A percentile compares a stretch with the other conserved stretches of the same genome.
Evolutionary conservation across 2,797 vertebrate genomes (phyloP).

Genomic region (Cercopithecus hamlyni): DNA sequence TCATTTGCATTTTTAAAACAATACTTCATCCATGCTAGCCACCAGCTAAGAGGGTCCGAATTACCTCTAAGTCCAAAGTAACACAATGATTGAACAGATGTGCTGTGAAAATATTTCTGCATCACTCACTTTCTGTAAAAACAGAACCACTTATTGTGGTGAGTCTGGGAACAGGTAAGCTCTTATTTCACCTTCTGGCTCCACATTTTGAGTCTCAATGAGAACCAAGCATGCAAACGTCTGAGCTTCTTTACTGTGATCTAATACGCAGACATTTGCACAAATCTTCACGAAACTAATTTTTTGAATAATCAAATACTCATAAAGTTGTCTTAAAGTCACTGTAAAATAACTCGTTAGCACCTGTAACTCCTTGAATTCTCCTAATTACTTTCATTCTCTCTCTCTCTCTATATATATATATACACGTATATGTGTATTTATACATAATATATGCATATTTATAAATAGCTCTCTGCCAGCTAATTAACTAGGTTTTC

Average conservation of each 20-base stretch:
- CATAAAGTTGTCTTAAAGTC: neutral
- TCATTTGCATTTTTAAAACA: neutral
- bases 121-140: neutral
- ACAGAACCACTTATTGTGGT: neutral
- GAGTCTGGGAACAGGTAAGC: neutral
- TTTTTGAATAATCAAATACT: neutral
- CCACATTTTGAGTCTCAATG: accelerated
- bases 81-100: neutral
- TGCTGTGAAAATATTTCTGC: neutral
- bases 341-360: neutral
- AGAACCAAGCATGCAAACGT: neutral
- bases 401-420: neutral
- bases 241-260: neutral
- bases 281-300: neutral
- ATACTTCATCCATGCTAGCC: neutral
- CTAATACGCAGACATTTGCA: neutral
- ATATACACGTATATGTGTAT: accelerated
- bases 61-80: neutral
- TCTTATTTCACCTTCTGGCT: neutral
- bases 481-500: neutral
- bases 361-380: neutral
- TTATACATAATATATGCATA: neutral
- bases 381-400: neutral
- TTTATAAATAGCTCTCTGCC: neutral
- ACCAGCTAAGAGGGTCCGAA: neutral